These are phyloP conservation scores for Chrosomus eos DNA, from an alignment of 2,797 vertebrate genomes.

Conservation along the genomic window DNA sequence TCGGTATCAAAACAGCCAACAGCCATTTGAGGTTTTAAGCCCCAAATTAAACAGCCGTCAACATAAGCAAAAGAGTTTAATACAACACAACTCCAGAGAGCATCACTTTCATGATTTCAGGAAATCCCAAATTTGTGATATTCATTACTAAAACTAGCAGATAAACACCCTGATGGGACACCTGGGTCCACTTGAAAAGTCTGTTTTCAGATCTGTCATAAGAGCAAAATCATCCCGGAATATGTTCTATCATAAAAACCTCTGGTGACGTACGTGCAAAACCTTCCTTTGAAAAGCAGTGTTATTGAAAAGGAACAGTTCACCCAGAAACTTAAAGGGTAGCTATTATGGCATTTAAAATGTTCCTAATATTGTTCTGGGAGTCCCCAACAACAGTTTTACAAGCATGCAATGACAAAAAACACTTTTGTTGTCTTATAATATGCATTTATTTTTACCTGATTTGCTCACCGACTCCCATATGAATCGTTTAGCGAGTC, in stretches of 20 bases:
- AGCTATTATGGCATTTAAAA: too few species aligned
- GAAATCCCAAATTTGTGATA: background rate
- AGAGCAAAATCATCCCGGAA: background rate
- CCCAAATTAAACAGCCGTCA: background rate
- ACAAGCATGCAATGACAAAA: too few species aligned
- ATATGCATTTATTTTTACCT: too few species aligned
- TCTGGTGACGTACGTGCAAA: background rate
- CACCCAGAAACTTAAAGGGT: background rate
- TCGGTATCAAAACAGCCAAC: background rate
- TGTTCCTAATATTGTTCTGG: too few species aligned
- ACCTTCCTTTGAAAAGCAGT: background rate
- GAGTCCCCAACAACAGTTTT: too few species aligned
- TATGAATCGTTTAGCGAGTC: too few species aligned
- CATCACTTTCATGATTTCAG: background rate
- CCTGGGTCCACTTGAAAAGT: background rate
- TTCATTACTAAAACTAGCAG: background rate
- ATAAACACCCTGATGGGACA: background rate
- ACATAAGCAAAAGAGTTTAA: slow-evolving; percentile 1
- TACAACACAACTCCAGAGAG: background rate
- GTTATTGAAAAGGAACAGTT: background rate
- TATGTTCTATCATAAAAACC: background rate
- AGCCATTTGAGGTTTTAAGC: slow-evolving; percentile 34
- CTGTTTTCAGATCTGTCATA: background rate
- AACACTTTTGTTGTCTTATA: too few species aligned
- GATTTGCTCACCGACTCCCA: too few species aligned